Conservation (phyloP, 2,113 vertebrate species). For the Myrmecobius fasciatus region DNA sequence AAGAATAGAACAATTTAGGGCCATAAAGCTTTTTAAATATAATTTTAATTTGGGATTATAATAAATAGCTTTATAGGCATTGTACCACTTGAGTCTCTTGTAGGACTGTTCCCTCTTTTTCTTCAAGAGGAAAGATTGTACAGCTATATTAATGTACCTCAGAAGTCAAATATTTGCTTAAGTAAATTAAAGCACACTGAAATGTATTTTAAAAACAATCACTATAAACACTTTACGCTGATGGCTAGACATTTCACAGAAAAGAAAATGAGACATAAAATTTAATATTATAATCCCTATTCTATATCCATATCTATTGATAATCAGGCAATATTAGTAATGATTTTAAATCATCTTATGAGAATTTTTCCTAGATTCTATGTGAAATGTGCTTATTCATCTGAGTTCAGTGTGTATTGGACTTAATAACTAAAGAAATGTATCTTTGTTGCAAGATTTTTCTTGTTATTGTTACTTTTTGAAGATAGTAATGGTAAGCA, state of each 20-base stretch:
- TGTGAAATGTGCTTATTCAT: background rate
- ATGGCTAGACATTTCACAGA: slow-evolving; percentile 26
- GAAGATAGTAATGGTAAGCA: background rate
- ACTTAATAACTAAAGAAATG: slow-evolving; percentile 10
- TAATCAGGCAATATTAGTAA: background rate
- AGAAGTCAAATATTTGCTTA: slow-evolving; percentile 56
- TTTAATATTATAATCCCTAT: slow-evolving; percentile 34
- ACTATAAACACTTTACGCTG: slow-evolving; percentile 35
- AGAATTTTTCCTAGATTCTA: background rate
- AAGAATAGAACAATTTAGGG: slow-evolving; percentile 45
- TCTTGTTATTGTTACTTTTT: background rate
- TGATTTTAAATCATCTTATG: slow-evolving; percentile 25
- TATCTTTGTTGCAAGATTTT: background rate
- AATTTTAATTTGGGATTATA: slow-evolving; percentile 52
- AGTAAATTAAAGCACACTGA: slow-evolving; percentile 49
- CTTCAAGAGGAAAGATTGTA: slow-evolving; percentile 41
- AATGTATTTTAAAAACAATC: slow-evolving; percentile 54
- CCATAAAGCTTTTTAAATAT: slow-evolving; percentile 17
- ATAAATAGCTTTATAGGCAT: slow-evolving; percentile 24
- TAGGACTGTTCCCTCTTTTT: slow-evolving; percentile 44
- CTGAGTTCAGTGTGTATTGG: background rate
- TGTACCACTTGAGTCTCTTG: slow-evolving; percentile 26
- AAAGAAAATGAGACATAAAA: slow-evolving; percentile 24
- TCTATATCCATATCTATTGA: slow-evolving; percentile 5
- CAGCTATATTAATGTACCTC: slow-evolving; percentile 32